Evolutionary conservation across 2,797 vertebrate species (phyloP).

Genomic region (Scolopax rusticola): DNA sequence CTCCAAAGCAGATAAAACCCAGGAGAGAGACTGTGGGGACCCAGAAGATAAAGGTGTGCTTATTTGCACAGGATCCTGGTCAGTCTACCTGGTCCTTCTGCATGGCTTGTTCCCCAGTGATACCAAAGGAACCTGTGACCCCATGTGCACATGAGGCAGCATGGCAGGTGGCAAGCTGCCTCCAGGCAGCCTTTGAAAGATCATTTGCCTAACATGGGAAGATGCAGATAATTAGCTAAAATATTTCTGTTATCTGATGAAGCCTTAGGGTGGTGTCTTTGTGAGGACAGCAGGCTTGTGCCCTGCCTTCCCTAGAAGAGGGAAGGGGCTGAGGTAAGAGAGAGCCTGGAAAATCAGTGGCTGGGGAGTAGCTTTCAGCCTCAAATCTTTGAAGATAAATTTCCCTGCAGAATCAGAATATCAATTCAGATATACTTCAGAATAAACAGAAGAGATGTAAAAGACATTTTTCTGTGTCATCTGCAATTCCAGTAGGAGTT

Average conservation of each 20-base stretch:
- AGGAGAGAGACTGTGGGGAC: neutral
- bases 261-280: neutral
- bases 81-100: neutral
- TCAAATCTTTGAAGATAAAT: neutral
- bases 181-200: neutral
- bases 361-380: neutral
- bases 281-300: neutral
- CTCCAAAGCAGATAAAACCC: neutral
- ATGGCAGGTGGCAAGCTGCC: neutral
- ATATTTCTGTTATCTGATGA: neutral
- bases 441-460: neutral
- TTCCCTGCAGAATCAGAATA: neutral
- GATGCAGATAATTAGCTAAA: neutral
- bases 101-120: neutral
- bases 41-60: neutral
- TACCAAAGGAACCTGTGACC: accelerated
- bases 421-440: neutral
- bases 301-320: neutral
- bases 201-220: neutral
- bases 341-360: neutral
- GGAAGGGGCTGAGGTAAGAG: neutral
- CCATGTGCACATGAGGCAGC: neutral
- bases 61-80: neutral
- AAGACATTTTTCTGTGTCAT: neutral
- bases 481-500: neutral